phyloP scores from a whole-genome alignment of 2,888 invertebrate species.

The Eilema caniola region DNA sequence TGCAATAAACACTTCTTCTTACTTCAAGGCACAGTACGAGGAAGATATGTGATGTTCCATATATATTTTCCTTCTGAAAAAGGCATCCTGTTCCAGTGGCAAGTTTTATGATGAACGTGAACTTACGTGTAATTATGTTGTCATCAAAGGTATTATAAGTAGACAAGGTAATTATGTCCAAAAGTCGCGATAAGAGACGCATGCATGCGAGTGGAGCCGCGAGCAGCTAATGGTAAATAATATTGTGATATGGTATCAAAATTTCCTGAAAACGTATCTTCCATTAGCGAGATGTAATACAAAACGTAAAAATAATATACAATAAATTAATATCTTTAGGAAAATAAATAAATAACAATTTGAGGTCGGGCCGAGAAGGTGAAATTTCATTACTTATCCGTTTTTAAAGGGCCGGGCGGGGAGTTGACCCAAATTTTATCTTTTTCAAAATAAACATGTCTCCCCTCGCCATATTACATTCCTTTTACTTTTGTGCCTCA shows the following conservation, averaged over 20 bases:
- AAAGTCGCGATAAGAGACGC: no score
- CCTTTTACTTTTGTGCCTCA: conserved; percentile 28
- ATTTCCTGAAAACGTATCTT: conserved; percentile 9
- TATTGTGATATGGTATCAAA: conserved; percentile 1
- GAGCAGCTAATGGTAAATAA: neutral
- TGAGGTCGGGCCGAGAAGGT: conserved; percentile 37
- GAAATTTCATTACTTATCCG: conserved; percentile 60
- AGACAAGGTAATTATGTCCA: no score
- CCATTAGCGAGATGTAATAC: conserved; percentile 15
- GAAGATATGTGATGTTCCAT: neutral
- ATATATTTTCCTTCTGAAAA: neutral
- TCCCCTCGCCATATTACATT: conserved; percentile 48
- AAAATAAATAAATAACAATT: conserved; percentile 51
- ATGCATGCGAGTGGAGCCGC: neutral
- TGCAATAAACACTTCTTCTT: neutral
- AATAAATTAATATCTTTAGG: conserved; percentile 35
- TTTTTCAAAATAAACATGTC: conserved; percentile 51
- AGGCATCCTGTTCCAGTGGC: neutral
- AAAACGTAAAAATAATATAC: conserved; percentile 20
- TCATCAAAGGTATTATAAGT: no score
- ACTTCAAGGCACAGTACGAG: neutral
- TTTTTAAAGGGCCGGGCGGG: conserved; percentile 50
- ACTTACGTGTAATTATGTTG: neutral
- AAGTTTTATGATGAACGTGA: neutral
- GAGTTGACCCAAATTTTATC: conserved; percentile 56